Evolutionary conservation across 2,113 vertebrate genomes (phyloP).

Genomic region (Spea bombifrons): DNA sequence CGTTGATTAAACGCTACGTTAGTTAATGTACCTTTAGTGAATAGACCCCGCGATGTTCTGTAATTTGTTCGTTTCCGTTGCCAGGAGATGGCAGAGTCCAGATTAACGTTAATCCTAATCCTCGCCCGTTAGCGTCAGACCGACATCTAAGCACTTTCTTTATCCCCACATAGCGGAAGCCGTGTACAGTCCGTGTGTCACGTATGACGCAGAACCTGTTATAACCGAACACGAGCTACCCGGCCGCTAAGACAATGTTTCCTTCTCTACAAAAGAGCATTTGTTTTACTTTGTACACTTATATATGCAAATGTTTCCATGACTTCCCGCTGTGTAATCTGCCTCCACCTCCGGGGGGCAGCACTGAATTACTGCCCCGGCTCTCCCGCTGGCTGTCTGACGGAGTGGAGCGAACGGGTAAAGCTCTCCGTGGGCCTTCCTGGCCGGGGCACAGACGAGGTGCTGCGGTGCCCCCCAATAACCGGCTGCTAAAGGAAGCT

Average conservation of each 20-base stretch:
- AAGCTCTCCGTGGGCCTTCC: no score
- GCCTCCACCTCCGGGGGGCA: background rate
- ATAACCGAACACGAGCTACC: no score
- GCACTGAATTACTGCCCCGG: no score
- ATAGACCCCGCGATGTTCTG: background rate
- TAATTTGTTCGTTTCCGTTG: background rate
- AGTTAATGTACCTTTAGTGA: background rate
- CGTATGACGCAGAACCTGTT: background rate
- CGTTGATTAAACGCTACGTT: background rate
- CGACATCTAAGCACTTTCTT: slow-evolving; percentile 67
- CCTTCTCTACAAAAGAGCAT: background rate
- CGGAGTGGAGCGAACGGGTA: no score
- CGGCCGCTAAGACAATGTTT: background rate
- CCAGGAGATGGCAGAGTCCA: background rate
- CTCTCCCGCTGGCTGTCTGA: no score
- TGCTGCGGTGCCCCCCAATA: no score
- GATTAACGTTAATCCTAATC: slow-evolving; percentile 20
- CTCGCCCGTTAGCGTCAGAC: slow-evolving; percentile 63
- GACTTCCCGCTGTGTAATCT: background rate
- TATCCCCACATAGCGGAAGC: slow-evolving; percentile 62
- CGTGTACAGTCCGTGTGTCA: slow-evolving; percentile 51
- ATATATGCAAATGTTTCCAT: background rate
- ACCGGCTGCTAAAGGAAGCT: no score
- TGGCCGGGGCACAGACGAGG: no score
- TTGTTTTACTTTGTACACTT: background rate